Evolutionary conservation across 2,888 invertebrate species (phyloP).

Genomic region (Eueremaeus valkanovi): DNA sequence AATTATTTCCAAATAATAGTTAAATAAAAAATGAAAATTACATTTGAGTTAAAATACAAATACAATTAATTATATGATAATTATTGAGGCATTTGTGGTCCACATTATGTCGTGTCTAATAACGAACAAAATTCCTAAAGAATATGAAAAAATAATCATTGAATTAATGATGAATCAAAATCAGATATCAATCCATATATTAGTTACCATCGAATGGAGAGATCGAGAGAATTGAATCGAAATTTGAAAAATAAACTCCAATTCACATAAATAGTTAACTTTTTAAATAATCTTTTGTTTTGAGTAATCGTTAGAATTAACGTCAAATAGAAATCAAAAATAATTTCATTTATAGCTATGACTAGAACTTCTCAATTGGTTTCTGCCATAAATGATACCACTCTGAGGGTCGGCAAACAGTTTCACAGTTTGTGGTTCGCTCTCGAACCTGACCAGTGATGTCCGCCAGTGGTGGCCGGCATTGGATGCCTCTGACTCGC

Average conservation of each 20-base stretch:
- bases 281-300: not conserved
- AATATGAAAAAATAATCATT: not conserved
- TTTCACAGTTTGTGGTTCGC: conserved; percentile 4
- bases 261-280: not conserved
- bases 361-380: conserved; percentile 23
- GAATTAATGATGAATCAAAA: not conserved
- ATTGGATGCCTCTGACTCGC: conserved; percentile 12
- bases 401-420: conserved; percentile 27
- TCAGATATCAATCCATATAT: not conserved
- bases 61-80: not conserved
- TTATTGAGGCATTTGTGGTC: conserved; percentile 30
- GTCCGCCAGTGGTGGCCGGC: conserved; percentile 19
- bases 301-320: not conserved
- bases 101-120: not conserved
- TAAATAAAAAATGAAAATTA: not conserved
- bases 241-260: not conserved
- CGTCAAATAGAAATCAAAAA: not conserved
- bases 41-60: not conserved
- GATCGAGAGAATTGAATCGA: not conserved
- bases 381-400: conserved; percentile 15
- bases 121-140: not conserved
- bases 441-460: conserved; percentile 18
- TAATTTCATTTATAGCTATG: conserved; percentile 3
- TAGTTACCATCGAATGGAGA: not conserved
- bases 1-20: not conserved